Evolutionary conservation across 2,888 invertebrate species (phyloP), one percentile per base, ranked within the genome.

Genomic region (Lepetodrilus schrolli): DNA sequence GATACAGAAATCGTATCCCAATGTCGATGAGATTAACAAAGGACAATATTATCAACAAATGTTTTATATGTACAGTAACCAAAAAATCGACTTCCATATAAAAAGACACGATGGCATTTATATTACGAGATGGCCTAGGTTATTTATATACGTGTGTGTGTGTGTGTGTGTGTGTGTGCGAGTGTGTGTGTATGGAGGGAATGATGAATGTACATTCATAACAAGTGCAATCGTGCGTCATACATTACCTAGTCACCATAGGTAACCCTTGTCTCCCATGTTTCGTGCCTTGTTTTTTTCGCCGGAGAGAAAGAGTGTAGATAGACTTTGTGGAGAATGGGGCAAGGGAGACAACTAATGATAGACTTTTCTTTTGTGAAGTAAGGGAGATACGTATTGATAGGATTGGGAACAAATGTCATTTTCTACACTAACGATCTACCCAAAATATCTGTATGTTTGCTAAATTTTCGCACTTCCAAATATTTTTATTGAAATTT

Each of bases 31-130:
- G 58, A 58, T 58, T 58, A 58, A 26, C 34, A n/a, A 17, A 26
- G 26, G 13, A 30, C 30, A n/a, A n/a, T n/a, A n/a, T n/a, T n/a
- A 58, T 58, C 58, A 58, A 30, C 58, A 58, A 30, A 26, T 34
- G 34, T 34, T 34, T 30, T 34, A 58, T 58, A 26, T 51, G 58
- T 58, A 58, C 30, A 34, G 58, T 30, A 30, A 58, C 30, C 58
- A 58, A 58, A 30, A 30, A 58, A 30, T 17, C 13, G 58, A 58
- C 58, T 58, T 58, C 58, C 58, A 34, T 26, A n/a, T n/a, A n/a
- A n/a, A n/a, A n/a, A n/a, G n/a, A 58, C 58, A 58, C 17, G 58
- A 58, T 58, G 58, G 58, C 58, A 58, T 58, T 58, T 58, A 58
- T 17, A 58, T 30, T n/a, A 43, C n/a, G 43, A 43, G 4, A 43